A percentile compares a stretch with the other conserved stretches of the same genome.
These are phyloP conservation scores for Scelioninae gen. 1 DNA, from an alignment of 2,888 invertebrate genomes.

Conservation along the genomic window DNA sequence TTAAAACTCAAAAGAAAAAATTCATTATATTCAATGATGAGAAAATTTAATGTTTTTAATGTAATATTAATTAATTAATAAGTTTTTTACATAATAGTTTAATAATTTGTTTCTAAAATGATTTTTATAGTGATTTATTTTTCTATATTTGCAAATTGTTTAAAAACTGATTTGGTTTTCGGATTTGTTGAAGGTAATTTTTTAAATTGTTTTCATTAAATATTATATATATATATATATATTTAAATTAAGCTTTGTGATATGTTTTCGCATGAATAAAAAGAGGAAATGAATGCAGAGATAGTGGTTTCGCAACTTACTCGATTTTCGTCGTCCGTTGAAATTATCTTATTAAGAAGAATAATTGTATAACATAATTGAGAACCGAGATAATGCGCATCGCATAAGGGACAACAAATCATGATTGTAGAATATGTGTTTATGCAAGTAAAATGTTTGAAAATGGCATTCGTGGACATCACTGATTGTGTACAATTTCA, in stretches of 20 bases:
- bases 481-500: constrained; percentile 29
- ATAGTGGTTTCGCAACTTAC: constrained; percentile 49
- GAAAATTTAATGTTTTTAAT: no score
- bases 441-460: constrained; percentile 38
- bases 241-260: neutral
- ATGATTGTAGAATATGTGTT: neutral
- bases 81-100: neutral
- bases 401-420: constrained; percentile 33
- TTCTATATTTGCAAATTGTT: constrained; percentile 2
- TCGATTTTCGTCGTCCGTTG: constrained; percentile 38
- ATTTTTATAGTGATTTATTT: constrained; percentile 21
- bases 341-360: constrained; percentile 52
- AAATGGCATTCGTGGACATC: constrained; percentile 38
- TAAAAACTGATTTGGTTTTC: neutral
- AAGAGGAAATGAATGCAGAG: constrained; percentile 15
- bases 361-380: constrained; percentile 66
- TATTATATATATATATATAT: neutral
- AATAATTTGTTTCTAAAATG: constrained; percentile 11
- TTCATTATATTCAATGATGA: no score
- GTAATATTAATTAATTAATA: no score
- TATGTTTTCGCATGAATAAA: neutral
- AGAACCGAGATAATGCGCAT: constrained; percentile 47
- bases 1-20: neutral
- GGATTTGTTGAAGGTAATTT: constrained; percentile 38
- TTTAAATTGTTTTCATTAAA: neutral